Evolutionary conservation across 2,797 vertebrate species (phyloP), one percentile per base, ranked within the genome.

Genomic region (Sarcophilus harrisii): DNA sequence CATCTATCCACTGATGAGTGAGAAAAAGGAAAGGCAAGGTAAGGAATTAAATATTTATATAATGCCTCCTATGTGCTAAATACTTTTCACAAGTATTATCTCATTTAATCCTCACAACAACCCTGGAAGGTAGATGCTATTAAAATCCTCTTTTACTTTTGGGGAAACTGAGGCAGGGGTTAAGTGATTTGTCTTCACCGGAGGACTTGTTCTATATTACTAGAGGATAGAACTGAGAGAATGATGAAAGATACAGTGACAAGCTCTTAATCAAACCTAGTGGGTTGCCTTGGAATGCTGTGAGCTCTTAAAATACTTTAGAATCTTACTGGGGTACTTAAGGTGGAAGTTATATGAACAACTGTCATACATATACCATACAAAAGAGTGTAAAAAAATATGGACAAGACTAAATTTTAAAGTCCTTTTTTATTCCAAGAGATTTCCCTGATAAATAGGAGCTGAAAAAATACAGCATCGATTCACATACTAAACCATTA

Each of bases 401-500:
- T 45, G 21, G 13, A 81, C 18, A 27, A 81, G 38, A 81, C 4
- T 45, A 9, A 81, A 45, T 45, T 81, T 38, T 81, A 45, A 81
- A 81, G 73, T 81, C 73, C 73, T 27, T 81, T 81, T 21, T 21
- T 10, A 81, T 81, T n/a, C 18, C 38, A 45, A n/a, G 38, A 81
- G 73, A 81, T 81, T 81, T 60, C 18, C 21, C 73, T 27, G 38
- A 81, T 81, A 45, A 45, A 45, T 45, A 38, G 38, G 9, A 81
- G 21, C 38, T 81, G 6, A 81, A 81, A 21, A 81, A 81, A 81
- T 45, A n/a, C 92, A 90, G 91, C 5, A 59, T 58, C 30, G 59
- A 93, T 59, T 91, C 91, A 92, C 58, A 21, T 94, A 49, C 57
- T 21, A 92, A 95, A 94, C 91, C 93, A 45, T 81, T 45, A 38